Evolutionary conservation across 2,113 vertebrate genomes (phyloP), one percentile per base, ranked within the genome.

Genomic region (Opisthocomus hoazin): DNA sequence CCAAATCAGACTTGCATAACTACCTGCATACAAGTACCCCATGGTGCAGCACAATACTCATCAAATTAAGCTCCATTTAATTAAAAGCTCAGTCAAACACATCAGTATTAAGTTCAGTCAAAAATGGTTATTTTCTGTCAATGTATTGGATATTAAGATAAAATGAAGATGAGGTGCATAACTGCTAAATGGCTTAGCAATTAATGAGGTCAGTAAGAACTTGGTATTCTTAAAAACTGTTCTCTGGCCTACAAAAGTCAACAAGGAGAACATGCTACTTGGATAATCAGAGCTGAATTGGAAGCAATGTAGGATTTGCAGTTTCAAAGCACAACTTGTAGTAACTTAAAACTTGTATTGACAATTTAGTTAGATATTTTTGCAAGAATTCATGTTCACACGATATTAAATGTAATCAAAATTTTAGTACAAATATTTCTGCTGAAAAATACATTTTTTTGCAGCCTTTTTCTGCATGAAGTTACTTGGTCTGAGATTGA

Each of bases 121-220:
- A 87, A 97, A 87, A 81, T 51, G 37, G 11, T 13, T 83, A 75
- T 76, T 96, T 92, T 84, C 23, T 93, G 83, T 78, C 77, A 92
- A 60, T 64, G 51, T 37, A 57, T 92, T 93, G 73, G 70, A 61
- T 94, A 87, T 63, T 80, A 83, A 27, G 23, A 61, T 77, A 77
- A 87, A 85, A 93, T 46, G 58, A 93, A 89, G 29, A 80, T 71
- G 45, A 90, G 68, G 23, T 92, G n/a, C 23, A 29, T 45, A 92
- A 58, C 13, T 83, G 32, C 30, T 89, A 91, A 96, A 78, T 80
- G 32, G 20, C 58, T 87, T 70, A 50, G 37, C 39, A 84, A 14
- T 69, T 83, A 57, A 76, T 20, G 61, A 90, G 17, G 20, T 93
- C 70, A 78, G 9, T 74, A 48, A 87, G 14, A 89, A 57, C 37